Conservation (phyloP, 2,888 invertebrate species). For the Caprella mutica region DNA sequence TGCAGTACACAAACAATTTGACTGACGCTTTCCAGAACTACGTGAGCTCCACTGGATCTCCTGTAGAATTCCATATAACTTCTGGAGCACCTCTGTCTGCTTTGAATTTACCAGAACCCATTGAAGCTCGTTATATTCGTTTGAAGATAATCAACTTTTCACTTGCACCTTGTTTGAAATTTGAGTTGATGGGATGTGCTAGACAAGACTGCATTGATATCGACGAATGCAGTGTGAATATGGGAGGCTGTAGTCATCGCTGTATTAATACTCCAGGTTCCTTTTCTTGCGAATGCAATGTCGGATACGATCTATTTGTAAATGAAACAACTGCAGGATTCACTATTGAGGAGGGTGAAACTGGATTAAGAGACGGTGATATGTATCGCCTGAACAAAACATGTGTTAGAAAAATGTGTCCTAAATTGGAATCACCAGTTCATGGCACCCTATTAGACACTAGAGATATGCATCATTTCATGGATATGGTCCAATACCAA, state of each 20-base stretch:
- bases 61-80: constrained; percentile 78
- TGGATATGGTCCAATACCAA: constrained; percentile 78
- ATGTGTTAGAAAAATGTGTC: constrained; percentile 87
- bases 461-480: constrained; percentile 68
- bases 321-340: constrained; percentile 83
- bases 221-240: constrained; percentile 72
- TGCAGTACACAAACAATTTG: constrained; percentile 75
- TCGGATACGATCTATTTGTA: constrained; percentile 77
- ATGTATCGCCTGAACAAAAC: constrained; percentile 82
- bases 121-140: constrained; percentile 76
- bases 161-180: constrained; percentile 73
- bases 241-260: constrained; percentile 87
- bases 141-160: constrained; percentile 62
- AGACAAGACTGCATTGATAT: constrained; percentile 76
- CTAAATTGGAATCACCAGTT: constrained; percentile 60
- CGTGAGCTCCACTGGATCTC: constrained; percentile 81
- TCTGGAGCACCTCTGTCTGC: constrained; percentile 77
- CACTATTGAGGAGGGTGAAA: constrained; percentile 64
- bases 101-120: constrained; percentile 74
- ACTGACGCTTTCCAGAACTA: constrained; percentile 83
- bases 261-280: constrained; percentile 79
- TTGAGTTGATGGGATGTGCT: constrained; percentile 87
- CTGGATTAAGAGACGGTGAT: constrained; percentile 78
- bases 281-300: constrained; percentile 75
- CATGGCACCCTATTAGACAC: constrained; percentile 74